Base-by-base conservation (phyloP, 2,113 vertebrate species). In the Serinus canaria region DNA sequence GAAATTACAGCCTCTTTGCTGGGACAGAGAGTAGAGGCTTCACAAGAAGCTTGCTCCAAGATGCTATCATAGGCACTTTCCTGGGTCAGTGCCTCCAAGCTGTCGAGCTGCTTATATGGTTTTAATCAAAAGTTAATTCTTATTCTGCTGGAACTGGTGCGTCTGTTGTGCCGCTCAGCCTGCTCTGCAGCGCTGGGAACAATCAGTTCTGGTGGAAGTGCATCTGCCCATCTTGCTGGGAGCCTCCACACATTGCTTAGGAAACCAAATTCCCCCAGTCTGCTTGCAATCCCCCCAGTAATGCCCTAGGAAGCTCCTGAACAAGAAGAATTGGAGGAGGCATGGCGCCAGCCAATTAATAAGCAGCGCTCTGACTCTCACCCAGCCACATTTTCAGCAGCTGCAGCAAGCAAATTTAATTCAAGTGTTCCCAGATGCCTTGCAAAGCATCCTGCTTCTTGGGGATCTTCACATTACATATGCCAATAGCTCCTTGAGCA, bases 61-160 rank as follows among this genome's bases (percentile, higher is more conserved):
- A 21, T 63, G 83, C 67, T 70, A 58, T 67, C 5, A 8, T 50
- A 30, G 15, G 47, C 0, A 7, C 22, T 62, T 76, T 88, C 83
- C 47, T 93, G 84, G 89, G 81, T 89, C 81, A 90, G 47, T 59
- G 58, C 66, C 72, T 90, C 63, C 92, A 94, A 92, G 82, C 90
- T 96, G 85, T 86, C 68, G 91, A 53, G 68, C 55, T 91, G 72
- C 70, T 88, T 88, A 72, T 53, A 67, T 55, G 33, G 35, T 87
- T 95, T 93, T 90, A 95, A 94, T 83, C 2, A 4, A 43, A 94
- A 78, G 83, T 93, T 96, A 94, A 69, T 97, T 96, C 83, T 95
- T 90, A 81, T 72, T 90, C 92, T 94, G 10, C 73, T 88, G 92
- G 76, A 93, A 96, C 82, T 37, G 56, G 60, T 60, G n/a, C 0